phyloP scores from a whole-genome alignment of 30 jellyfish, hydroid and myxozoan genomes.

The Turritopsis rubra region DNA sequence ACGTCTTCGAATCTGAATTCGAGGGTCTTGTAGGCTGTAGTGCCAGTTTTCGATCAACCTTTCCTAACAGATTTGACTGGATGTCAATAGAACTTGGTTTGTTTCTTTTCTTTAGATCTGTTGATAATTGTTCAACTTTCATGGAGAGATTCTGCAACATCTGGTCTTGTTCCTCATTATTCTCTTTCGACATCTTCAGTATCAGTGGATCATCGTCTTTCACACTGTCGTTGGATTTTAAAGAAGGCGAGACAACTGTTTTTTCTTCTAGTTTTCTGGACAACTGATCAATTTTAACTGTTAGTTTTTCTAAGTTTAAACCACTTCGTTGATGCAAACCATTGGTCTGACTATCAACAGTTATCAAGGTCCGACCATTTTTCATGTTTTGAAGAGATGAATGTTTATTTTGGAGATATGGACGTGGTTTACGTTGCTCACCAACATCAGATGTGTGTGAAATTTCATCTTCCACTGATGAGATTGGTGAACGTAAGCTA shows the following conservation, averaged over 20 bases:
- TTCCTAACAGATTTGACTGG: neutral
- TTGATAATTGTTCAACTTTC: neutral
- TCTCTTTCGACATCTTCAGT: neutral
- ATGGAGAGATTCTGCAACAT: neutral
- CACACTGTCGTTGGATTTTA: neutral
- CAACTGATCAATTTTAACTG: neutral
- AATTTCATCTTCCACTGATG: neutral
- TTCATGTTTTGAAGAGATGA: too few relatives aligned
- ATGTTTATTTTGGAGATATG: too few relatives aligned
- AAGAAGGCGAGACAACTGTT: neutral
- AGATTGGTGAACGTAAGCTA: neutral
- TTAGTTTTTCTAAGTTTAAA: neutral
- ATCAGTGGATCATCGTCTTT: neutral
- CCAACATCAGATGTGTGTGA: neutral
- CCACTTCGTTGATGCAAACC: neutral
- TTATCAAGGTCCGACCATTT: too few relatives aligned
- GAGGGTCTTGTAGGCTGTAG: neutral
- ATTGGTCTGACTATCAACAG: neutral
- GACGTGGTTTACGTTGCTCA: too few relatives aligned
- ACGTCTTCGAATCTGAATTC: neutral
- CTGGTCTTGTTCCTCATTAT: neutral
- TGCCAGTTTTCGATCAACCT: neutral
- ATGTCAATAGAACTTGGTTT: neutral
- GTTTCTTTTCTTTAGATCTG: neutral
- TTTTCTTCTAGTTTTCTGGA: neutral